phyloP scores from a whole-genome alignment of 2,888 invertebrate genomes.

The Standfussiana lucernea region DNA sequence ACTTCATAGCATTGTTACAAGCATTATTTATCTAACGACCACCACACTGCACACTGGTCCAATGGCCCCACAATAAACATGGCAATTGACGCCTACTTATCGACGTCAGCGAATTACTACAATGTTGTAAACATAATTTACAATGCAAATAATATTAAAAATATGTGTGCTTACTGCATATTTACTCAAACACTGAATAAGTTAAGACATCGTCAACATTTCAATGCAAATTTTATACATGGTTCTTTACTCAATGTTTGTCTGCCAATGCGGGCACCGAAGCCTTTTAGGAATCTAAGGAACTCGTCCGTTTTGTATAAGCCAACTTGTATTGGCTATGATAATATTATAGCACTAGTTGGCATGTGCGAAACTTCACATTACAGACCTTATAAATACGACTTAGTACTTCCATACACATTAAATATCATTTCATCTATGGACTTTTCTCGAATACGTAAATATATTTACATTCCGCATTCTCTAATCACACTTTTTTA shows the following conservation, averaged over 20 bases:
- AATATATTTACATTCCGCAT: conserved; percentile 14
- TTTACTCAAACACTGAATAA: conserved; percentile 63
- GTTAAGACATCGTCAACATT: conserved; percentile 69
- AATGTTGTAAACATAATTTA: conserved; percentile 71
- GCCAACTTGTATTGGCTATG: conserved; percentile 42
- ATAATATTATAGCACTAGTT: conserved; percentile 55
- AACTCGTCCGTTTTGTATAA: conserved; percentile 61
- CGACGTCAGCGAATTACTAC: conserved; percentile 70
- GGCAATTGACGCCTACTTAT: conserved; percentile 75
- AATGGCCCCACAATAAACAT: conserved; percentile 69
- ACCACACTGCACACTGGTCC: conserved; percentile 69
- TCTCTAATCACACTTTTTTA: neutral
- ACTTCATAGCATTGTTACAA: conserved; percentile 79
- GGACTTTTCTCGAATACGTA: conserved; percentile 10
- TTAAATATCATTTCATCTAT: conserved; percentile 35
- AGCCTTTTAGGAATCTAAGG: conserved; percentile 61
- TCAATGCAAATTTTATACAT: conserved; percentile 69
- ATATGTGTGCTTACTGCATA: conserved; percentile 64
- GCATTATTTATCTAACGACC: conserved; percentile 82
- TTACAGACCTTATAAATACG: conserved; percentile 46
- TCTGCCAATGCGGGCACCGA: conserved; percentile 51
- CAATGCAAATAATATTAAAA: conserved; percentile 70
- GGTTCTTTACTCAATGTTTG: conserved; percentile 69
- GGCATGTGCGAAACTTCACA: conserved; percentile 63
- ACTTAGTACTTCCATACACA: conserved; percentile 29